Evolutionary conservation across 2,797 vertebrate genomes (phyloP).

Genomic region (Microctenopoma steveboyesi): DNA sequence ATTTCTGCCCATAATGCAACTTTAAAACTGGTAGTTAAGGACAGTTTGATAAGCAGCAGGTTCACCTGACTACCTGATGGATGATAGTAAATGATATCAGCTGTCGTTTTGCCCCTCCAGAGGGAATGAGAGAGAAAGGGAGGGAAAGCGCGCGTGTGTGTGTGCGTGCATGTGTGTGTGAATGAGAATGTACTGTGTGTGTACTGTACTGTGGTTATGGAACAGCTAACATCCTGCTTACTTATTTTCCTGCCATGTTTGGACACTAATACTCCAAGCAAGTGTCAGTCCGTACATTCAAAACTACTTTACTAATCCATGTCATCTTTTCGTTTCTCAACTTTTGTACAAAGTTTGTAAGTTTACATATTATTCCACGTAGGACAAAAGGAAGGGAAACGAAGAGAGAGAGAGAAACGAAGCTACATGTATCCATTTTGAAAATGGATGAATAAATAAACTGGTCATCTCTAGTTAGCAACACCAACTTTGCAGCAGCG

Average conservation of each 20-base stretch:
- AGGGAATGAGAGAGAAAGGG: conserved; percentile 84
- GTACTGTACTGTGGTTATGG: conserved; percentile 40
- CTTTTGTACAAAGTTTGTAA: conserved; percentile 50
- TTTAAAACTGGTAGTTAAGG: conserved; percentile 40
- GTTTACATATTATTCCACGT: conserved; percentile 40
- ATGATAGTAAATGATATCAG: conserved; percentile 18
- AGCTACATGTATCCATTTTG: not conserved
- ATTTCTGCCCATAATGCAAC: conserved; percentile 48
- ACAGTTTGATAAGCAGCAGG: conserved; percentile 42
- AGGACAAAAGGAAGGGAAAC: not conserved
- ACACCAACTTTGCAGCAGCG: conserved; percentile 4
- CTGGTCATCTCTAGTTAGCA: conserved; percentile 6
- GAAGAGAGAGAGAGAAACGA: conserved; percentile 5
- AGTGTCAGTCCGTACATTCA: conserved; percentile 23
- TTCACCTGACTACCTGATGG: conserved; percentile 31
- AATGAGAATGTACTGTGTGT: conserved; percentile 31
- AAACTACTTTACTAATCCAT: conserved; percentile 31
- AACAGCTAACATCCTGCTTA: conserved; percentile 42
- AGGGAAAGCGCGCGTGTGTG: conserved; percentile 47
- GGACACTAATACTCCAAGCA: conserved; percentile 29
- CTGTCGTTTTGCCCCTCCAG: conserved; percentile 76
- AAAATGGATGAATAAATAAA: not conserved
- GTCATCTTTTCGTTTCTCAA: conserved; percentile 6
- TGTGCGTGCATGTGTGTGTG: conserved; percentile 13
- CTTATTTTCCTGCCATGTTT: conserved; percentile 37